Evolutionary conservation across 1,140 invertebrate genomes (phyloP).

Genomic region (Pseudomyrmex gracilis): DNA sequence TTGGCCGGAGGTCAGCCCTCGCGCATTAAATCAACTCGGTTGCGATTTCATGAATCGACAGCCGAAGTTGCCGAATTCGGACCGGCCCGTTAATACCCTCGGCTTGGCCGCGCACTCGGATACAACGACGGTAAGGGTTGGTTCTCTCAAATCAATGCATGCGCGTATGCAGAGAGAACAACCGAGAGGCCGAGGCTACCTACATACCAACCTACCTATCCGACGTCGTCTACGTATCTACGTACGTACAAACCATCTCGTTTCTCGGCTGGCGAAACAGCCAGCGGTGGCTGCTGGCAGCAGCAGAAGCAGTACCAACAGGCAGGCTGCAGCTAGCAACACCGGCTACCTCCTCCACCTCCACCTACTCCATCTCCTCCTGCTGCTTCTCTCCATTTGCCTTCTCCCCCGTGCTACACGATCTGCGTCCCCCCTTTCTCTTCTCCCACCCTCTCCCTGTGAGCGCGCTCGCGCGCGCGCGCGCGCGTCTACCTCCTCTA

Average conservation of each 20-base stretch:
- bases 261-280: slow-evolving; percentile 54
- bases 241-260: slow-evolving; percentile 61
- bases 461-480: slow-evolving; percentile 38
- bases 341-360: slow-evolving; percentile 61
- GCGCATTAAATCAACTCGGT: slow-evolving; percentile 34
- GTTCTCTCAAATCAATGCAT: slow-evolving; percentile 76
- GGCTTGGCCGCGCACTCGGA: slow-evolving; percentile 37
- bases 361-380: slow-evolving; percentile 50
- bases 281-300: slow-evolving; percentile 31
- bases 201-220: slow-evolving; percentile 57
- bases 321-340: slow-evolving; percentile 60
- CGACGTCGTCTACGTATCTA: slow-evolving; percentile 26
- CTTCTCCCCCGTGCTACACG: slow-evolving; percentile 58
- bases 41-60: slow-evolving; percentile 42
- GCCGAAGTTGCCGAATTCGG: slow-evolving; percentile 49
- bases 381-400: slow-evolving; percentile 67
- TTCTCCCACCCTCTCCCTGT: slow-evolving; percentile 16
- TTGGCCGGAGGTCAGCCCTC: slow-evolving; percentile 21
- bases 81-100: slow-evolving; percentile 52
- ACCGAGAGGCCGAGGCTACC: slow-evolving; percentile 50
- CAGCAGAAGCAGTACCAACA: slow-evolving; percentile 30
- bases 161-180: slow-evolving; percentile 57
- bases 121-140: slow-evolving; percentile 70
- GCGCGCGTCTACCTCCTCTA: slow-evolving; percentile 65
- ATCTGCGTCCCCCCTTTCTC: slow-evolving; percentile 24